phyloP scores from a whole-genome alignment of 2,113 vertebrate species.

The Dendropsophus ebraccatus region DNA sequence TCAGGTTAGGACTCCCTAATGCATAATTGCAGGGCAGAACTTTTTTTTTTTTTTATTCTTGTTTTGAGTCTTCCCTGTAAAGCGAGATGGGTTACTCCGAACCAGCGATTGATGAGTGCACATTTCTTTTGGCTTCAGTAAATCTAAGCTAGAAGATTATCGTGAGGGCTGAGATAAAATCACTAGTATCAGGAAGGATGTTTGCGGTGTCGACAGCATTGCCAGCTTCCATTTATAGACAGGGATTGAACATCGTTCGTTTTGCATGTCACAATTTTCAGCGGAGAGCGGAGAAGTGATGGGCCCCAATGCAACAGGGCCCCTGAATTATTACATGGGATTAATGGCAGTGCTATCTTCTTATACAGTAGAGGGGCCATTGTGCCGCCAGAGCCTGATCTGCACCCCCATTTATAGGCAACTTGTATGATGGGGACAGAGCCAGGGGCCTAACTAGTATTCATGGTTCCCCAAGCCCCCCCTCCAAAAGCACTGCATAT shows the following conservation, averaged over 20 bases:
- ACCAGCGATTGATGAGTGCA: background rate
- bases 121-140: background rate
- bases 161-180: background rate
- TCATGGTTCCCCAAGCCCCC: too few species aligned
- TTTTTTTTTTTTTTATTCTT: background rate
- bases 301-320: background rate
- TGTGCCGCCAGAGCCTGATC: too few species aligned
- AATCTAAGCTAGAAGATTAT: constrained; percentile 7
- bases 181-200: background rate
- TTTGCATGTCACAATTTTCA: background rate
- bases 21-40: background rate
- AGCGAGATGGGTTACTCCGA: background rate
- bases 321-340: too few species aligned
- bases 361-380: too few species aligned
- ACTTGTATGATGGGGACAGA: too few species aligned
- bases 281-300: background rate
- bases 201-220: background rate
- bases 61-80: background rate
- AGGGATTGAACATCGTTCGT: background rate
- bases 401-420: too few species aligned
- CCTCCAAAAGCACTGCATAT: too few species aligned
- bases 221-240: background rate
- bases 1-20: background rate
- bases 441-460: too few species aligned
- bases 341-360: too few species aligned